Evolutionary conservation across 2,888 invertebrate species (phyloP).

Genomic region (Listrodromus nycthemerus): DNA sequence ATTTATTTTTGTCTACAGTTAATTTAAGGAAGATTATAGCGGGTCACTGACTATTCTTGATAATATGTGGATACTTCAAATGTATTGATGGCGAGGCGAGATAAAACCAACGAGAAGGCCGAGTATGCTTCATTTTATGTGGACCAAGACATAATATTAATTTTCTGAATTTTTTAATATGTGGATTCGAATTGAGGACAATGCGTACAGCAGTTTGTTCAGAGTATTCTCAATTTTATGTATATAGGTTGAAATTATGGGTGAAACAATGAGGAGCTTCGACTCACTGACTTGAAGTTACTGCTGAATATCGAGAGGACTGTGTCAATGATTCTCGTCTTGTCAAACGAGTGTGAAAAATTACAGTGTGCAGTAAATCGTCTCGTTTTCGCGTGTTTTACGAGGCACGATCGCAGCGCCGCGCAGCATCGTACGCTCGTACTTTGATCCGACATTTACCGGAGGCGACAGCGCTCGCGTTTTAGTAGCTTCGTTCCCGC

Average conservation of each 20-base stretch:
- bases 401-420: background rate
- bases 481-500: constrained; percentile 54
- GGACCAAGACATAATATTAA: too few species aligned
- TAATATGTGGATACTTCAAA: background rate
- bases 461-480: constrained; percentile 38
- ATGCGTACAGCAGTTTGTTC: too few species aligned
- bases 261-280: background rate
- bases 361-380: background rate
- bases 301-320: background rate
- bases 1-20: background rate
- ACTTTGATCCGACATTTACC: constrained; percentile 46
- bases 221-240: too few species aligned
- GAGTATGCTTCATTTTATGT: too few species aligned
- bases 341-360: background rate
- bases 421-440: constrained; percentile 14
- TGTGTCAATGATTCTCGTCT: background rate
- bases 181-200: background rate
- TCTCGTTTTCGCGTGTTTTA: background rate
- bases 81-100: background rate
- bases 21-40: too few species aligned
- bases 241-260: background rate
- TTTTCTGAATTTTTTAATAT: background rate
- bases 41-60: background rate
- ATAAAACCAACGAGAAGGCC: background rate
- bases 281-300: background rate